phyloP scores from a whole-genome alignment of 2,888 invertebrate species.

The Athripsodes cinereus region DNA sequence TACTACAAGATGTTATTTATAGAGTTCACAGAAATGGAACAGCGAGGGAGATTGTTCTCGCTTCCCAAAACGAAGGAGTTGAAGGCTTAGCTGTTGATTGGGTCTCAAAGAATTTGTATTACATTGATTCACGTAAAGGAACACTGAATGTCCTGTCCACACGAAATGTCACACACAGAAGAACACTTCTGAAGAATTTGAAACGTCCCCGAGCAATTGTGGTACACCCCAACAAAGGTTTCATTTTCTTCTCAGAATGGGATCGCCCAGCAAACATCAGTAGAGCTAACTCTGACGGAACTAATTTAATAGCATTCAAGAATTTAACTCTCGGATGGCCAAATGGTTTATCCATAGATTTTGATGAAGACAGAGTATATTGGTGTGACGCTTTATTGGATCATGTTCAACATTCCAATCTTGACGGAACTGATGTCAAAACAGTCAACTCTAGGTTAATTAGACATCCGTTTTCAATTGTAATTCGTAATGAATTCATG shows the following conservation, averaged over 20 bases:
- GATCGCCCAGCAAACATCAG: conserved; percentile 95
- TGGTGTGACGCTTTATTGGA: conserved; percentile 97
- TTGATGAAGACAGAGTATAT: conserved; percentile 78
- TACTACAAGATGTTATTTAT: conserved; percentile 91
- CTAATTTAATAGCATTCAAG: conserved; percentile 77
- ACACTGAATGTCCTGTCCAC: conserved; percentile 90
- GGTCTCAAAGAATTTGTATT: conserved; percentile 92
- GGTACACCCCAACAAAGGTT: conserved; percentile 92
- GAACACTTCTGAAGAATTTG: conserved; percentile 78
- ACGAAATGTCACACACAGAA: conserved; percentile 73
- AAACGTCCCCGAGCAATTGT: conserved; percentile 94
- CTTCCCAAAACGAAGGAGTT: conserved; percentile 95
- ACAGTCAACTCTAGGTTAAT: conserved; percentile 84
- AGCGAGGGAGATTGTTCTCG: conserved; percentile 80
- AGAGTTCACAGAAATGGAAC: conserved; percentile 73
- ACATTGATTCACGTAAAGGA: conserved; percentile 91
- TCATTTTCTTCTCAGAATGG: conserved; percentile 94
- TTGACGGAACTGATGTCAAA: conserved; percentile 86
- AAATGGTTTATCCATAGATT: conserved; percentile 93
- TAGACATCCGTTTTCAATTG: conserved; percentile 87
- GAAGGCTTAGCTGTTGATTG: conserved; percentile 95
- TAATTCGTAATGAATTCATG: conserved; percentile 84
- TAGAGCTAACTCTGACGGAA: conserved; percentile 85
- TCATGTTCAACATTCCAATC: conserved; percentile 88
- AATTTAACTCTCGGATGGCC: conserved; percentile 95